These are phyloP conservation scores for Raja brachyura DNA, from an alignment of 2,113 vertebrate species.

Conservation along the genomic window DNA sequence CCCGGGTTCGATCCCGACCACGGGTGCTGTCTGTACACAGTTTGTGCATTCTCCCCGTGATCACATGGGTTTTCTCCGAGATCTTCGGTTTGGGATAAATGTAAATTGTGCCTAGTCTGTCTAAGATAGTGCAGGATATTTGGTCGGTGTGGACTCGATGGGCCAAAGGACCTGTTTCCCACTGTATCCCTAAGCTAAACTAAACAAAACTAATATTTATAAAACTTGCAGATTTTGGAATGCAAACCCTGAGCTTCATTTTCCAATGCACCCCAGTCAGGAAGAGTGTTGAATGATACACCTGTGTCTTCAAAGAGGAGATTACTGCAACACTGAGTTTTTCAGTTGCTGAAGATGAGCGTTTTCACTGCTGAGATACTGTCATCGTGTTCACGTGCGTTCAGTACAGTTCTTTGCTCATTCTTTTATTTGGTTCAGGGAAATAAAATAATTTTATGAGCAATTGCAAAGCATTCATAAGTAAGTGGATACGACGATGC, in stretches of 20 bases:
- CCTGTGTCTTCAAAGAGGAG: neutral
- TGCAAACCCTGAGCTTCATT: neutral
- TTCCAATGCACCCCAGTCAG: neutral
- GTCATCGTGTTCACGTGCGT: neutral
- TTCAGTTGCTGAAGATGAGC: neutral
- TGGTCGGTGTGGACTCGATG: too few species aligned
- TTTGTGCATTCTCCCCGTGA: too few species aligned
- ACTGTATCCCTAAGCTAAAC: too few species aligned
- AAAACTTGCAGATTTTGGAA: neutral
- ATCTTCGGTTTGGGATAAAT: too few species aligned
- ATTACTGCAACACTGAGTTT: constrained; percentile 17
- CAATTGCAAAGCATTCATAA: constrained; percentile 9
- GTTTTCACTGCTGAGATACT: neutral
- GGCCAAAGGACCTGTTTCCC: too few species aligned
- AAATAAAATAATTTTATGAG: neutral
- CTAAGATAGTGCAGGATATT: too few species aligned
- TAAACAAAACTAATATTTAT: neutral
- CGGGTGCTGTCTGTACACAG: too few species aligned
- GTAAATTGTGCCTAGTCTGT: too few species aligned
- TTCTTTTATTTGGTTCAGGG: neutral
- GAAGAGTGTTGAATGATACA: neutral
- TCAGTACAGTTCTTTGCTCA: neutral
- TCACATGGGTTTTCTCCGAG: too few species aligned
- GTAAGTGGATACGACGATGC: constrained; percentile 26
- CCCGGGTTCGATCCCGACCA: too few species aligned